phyloP scores from a whole-genome alignment of 2,888 invertebrate species.

The Oscheius sp. region DNA sequence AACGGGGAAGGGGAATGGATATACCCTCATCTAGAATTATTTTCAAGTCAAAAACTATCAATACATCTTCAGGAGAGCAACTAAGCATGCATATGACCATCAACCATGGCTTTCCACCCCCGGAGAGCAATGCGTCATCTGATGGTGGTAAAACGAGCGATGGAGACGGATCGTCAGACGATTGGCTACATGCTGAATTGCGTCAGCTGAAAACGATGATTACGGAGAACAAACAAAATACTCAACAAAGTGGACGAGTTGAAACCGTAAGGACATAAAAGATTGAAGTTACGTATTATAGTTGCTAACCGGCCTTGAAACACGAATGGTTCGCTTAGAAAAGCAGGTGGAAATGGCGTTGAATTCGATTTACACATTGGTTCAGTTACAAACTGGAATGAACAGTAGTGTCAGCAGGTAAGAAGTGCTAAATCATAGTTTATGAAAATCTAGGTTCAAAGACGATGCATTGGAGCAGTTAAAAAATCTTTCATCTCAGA shows the following conservation, averaged over 20 bases:
- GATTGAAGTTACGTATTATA: conserved; percentile 25
- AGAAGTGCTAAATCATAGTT: background rate
- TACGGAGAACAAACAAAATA: conserved; percentile 26
- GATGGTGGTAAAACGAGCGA: conserved; percentile 32
- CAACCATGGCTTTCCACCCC: conserved; percentile 58
- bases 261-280: conserved; percentile 33
- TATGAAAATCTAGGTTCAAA: conserved; percentile 11
- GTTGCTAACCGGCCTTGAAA: conserved; percentile 50
- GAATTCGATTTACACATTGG: conserved; percentile 63
- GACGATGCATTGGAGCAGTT: conserved; percentile 29
- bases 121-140: conserved; percentile 29
- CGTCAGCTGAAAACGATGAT: conserved; percentile 30
- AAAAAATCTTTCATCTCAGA: conserved; percentile 5
- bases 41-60: background rate
- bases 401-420: conserved; percentile 59
- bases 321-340: conserved; percentile 63
- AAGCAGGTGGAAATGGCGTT: conserved; percentile 69
- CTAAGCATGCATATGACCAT: conserved; percentile 58
- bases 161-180: conserved; percentile 19
- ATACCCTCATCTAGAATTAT: too few species aligned
- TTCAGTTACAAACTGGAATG: conserved; percentile 69
- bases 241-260: conserved; percentile 26
- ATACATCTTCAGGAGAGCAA: conserved; percentile 48
- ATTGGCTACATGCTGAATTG: conserved; percentile 33
- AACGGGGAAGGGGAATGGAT: too few species aligned